Evolutionary conservation across 2,113 vertebrate genomes (phyloP), one percentile per base, ranked within the genome.

Genomic region (Solea solea): DNA sequence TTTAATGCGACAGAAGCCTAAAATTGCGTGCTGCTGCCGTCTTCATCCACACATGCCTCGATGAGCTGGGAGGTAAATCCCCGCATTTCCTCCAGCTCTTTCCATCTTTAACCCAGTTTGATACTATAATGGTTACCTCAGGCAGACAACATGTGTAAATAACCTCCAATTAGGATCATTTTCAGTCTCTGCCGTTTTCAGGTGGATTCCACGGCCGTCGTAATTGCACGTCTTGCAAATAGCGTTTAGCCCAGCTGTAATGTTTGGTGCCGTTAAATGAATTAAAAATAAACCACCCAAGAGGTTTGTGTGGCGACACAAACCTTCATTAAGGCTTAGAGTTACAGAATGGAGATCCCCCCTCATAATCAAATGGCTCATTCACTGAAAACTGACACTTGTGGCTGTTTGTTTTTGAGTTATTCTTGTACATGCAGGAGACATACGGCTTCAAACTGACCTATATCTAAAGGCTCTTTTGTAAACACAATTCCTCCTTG

Each of bases 181-280:
- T 72, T 14, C 50, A 46, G 27, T 3, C 28, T 44, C 28, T 3
- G 53, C 16, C 39, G 25, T 69, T 81, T 73, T 9, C 13, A 34
- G 16, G 59, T 48, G 40, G 71, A 76, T 74, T 84, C 65, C 68
- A 56, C 8, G 2, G 10, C 3, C 42, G 40, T n/a, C 40, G 54
- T 87, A 82, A 84, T 83, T 73, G 48, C 14, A 72, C 2, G 58
- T 52, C 12, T 77, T 34, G 8, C 9, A 46, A 63, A 69, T 40
- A 27, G 68, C 9, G 58, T 66, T 74, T 62, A 62, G 48, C 56
- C n/a, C n/a, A 9, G 48, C 60, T 42, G 27, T 9, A 45, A 57
- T 27, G 10, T 66, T 45, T 58, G 11, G n/a, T 13, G 11, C 44
- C 8, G 44, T 60, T 16, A 52, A 61, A 51, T 34, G 41, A 46